phyloP scores from a whole-genome alignment of 35 echinoderm and acorn worm species.

The Acanthaster planci region DNA sequence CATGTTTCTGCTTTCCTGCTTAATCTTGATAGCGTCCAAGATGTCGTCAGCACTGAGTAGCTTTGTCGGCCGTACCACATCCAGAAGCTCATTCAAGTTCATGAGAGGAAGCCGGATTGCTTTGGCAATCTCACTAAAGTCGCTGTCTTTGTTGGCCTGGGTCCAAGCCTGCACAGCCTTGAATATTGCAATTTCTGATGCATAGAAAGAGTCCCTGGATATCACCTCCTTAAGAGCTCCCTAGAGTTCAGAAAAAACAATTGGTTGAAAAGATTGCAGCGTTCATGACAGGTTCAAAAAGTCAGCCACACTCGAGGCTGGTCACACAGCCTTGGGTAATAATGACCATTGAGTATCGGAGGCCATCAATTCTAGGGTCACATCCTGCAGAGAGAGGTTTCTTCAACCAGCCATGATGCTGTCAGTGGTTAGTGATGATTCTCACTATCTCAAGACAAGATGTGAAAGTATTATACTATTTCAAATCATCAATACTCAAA shows the following conservation, averaged over 20 bases:
- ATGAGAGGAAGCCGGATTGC: slow-evolving; percentile 88
- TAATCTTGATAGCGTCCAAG: slow-evolving; percentile 88
- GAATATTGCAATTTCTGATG: slow-evolving; percentile 89
- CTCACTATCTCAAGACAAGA: too few relatives aligned
- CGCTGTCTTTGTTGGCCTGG: slow-evolving; percentile 64
- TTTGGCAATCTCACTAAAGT: slow-evolving; percentile 65
- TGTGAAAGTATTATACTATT: too few relatives aligned
- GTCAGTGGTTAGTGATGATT: too few relatives aligned
- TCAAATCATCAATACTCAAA: too few relatives aligned
- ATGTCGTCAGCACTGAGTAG: slow-evolving; percentile 78
- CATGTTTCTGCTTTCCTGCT: slow-evolving; percentile 73
- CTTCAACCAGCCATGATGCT: too few relatives aligned
- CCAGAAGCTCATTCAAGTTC: slow-evolving; percentile 78
- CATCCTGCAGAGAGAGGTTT: too few relatives aligned
- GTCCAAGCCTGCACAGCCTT: slow-evolving; percentile 70
- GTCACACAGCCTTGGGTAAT: too few relatives aligned
- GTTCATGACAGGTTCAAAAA: too few relatives aligned
- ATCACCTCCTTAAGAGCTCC: slow-evolving; percentile 93
- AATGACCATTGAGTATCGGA: too few relatives aligned
- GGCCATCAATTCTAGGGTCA: too few relatives aligned
- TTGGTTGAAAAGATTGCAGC: too few relatives aligned
- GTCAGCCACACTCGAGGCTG: too few relatives aligned
- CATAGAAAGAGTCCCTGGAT: slow-evolving; percentile 93
- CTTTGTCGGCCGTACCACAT: slow-evolving; percentile 81
- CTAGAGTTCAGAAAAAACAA: slow-evolving; percentile 23